Percentiles rank a stretch among this genome's conserved stretches.
Conservation (phyloP, 2,113 vertebrate genomes). For the Colius striatus region DNA sequence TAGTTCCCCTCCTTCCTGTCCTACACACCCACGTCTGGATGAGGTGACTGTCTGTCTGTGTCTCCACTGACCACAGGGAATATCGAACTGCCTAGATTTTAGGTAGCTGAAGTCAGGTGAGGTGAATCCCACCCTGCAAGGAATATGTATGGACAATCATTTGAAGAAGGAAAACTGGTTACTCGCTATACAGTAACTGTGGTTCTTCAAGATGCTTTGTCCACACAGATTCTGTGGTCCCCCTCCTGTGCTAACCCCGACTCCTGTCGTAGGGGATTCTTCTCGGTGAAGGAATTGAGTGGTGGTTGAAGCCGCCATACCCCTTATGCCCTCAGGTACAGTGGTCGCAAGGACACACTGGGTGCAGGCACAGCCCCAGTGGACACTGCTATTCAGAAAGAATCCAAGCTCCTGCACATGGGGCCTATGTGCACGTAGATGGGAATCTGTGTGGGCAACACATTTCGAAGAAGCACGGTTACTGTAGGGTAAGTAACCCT, state of each 20-base stretch:
- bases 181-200: constrained; percentile 57
- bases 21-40: neutral
- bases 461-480: constrained; percentile 75
- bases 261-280: constrained; percentile 62
- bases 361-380: constrained; percentile 74
- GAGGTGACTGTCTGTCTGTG: neutral
- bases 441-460: constrained; percentile 75
- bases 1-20: neutral
- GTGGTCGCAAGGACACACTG: constrained; percentile 75
- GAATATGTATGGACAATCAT: constrained; percentile 74
- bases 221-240: constrained; percentile 69
- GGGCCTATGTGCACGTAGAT: constrained; percentile 72
- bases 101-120: constrained; percentile 55
- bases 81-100: neutral
- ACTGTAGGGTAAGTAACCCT: constrained; percentile 74
- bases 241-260: constrained; percentile 49
- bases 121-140: constrained; percentile 58
- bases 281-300: constrained; percentile 60
- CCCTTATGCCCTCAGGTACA: constrained; percentile 74
- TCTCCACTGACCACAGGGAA: neutral
- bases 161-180: constrained; percentile 66
- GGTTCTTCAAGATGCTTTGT: constrained; percentile 73
- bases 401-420: constrained; percentile 73
- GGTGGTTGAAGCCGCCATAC: constrained; percentile 74
- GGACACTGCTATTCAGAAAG: constrained; percentile 75